These are phyloP conservation scores for Phalloptychus januarius DNA, from an alignment of 2,797 vertebrate genomes.

Conservation along the genomic window DNA sequence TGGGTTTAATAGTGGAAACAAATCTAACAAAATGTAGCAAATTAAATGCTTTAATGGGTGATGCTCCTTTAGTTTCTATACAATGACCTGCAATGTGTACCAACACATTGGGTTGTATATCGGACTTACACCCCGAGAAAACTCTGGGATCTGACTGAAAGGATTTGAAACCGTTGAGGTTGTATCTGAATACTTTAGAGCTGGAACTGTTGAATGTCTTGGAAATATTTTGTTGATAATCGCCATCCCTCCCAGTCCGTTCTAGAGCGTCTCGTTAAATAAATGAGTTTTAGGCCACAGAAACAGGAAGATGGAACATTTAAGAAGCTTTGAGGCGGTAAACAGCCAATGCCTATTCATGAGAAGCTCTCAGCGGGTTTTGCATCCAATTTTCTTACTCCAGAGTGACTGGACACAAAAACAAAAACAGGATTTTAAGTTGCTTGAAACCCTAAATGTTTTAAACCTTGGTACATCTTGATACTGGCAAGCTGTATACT, in stretches of 20 bases:
- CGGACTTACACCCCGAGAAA: neutral
- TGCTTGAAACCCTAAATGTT: neutral
- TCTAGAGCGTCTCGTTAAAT: neutral
- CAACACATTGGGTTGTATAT: neutral
- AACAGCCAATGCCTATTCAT: neutral
- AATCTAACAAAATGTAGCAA: neutral
- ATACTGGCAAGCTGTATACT: neutral
- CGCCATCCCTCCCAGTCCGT: neutral
- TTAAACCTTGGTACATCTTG: neutral
- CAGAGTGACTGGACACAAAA: neutral
- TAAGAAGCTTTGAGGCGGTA: neutral
- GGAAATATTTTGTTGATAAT: neutral
- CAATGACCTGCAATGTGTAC: neutral
- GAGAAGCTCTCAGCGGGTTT: neutral
- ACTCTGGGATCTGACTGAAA: neutral
- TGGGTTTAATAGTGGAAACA: neutral
- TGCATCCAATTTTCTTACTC: neutral
- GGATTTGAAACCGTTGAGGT: neutral
- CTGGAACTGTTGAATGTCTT: neutral
- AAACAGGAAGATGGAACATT: neutral
- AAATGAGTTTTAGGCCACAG: neutral
- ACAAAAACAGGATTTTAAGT: neutral
- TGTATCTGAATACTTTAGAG: neutral
- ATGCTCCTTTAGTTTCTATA: neutral
- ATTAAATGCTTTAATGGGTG: neutral